Evolutionary conservation across 37 sponge, comb jelly and placozoan genomes (phyloP), one percentile per base, ranked within the genome.

Genomic region (Tethya wilhelma): DNA sequence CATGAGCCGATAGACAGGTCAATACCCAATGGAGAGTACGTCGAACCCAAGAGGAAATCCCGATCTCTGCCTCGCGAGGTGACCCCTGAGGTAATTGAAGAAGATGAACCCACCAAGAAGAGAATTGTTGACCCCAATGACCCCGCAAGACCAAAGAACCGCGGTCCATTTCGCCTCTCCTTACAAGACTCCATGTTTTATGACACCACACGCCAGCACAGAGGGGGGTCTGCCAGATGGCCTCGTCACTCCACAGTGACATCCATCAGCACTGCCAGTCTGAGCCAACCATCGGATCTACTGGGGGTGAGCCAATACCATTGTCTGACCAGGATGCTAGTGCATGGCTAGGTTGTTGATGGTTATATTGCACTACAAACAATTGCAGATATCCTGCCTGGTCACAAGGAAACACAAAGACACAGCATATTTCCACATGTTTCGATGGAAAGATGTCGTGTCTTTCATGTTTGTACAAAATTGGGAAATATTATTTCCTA

Each of bases 161-260:
- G 71, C 6, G 71, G 71, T 29, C 71, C 19, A 25, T 71, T 44
- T 44, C 17, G 71, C 3, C 71, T 71, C 49, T 71, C 71, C 19
- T 49, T 71, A 40, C 71, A 42, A 23, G 71, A 71, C 29, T 42
- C 71, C n/a, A 71, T 25, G 41, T 71, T 29, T 49, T 71, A 71
- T 44, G 71, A 71, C 71, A 12, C 20, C 26, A 60, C 26, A 60
- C 25, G 25, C 11, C 20, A n/a, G 63, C 6, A 23, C 22, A 6
- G 28, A 8, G 26, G 7, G 20, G 22, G 63, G 6, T n/a, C 6
- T 23, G 63, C 53, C 14, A 49, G 53, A 14, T 19, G 53, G 53
- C 14, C 53, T 49, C 53, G 53, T 49, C 53, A 19, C 53, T 49
- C 53, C 14, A 49, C 9, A 9, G 14, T 14, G 14, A 14, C 14